These are phyloP conservation scores for Leptura quadrifasciata DNA, from an alignment of 2,888 invertebrate species.

Conservation along the genomic window DNA sequence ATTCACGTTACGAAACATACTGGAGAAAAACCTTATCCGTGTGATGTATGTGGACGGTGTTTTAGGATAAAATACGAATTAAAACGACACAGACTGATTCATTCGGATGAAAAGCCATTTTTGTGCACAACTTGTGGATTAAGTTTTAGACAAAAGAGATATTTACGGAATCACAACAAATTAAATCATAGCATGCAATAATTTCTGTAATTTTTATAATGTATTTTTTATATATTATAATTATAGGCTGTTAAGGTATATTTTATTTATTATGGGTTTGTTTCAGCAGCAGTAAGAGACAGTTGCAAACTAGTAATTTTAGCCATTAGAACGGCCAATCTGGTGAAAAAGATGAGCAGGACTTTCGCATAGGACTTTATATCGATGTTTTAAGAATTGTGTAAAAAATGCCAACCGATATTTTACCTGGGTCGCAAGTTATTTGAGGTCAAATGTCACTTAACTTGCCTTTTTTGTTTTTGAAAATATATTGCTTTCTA, in stretches of 20 bases:
- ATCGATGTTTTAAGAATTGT: too few relatives aligned
- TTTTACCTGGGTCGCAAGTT: too few relatives aligned
- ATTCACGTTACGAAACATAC: constrained; percentile 79
- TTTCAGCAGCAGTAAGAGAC: too few relatives aligned
- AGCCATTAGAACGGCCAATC: too few relatives aligned
- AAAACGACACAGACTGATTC: constrained; percentile 76
- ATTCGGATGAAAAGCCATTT: constrained; percentile 76
- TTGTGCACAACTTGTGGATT: constrained; percentile 72
- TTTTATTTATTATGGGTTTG: neutral
- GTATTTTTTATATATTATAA: neutral
- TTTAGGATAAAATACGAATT: constrained; percentile 79
- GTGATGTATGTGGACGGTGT: constrained; percentile 76
- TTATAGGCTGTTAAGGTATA: neutral
- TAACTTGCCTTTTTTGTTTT: too few relatives aligned
- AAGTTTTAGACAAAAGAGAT: constrained; percentile 75
- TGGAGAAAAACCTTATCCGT: constrained; percentile 79
- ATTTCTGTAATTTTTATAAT: neutral
- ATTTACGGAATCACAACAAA: constrained; percentile 75
- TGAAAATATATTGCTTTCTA: too few relatives aligned
- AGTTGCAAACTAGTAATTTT: too few relatives aligned
- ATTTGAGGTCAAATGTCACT: too few relatives aligned
- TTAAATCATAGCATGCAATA: constrained; percentile 68
- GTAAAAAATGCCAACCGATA: too few relatives aligned
- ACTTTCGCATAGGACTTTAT: too few relatives aligned
- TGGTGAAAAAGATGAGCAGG: too few relatives aligned